Evolutionary conservation across 1,140 invertebrate species (phyloP).

Genomic region (Plectrocnemia conspersa): DNA sequence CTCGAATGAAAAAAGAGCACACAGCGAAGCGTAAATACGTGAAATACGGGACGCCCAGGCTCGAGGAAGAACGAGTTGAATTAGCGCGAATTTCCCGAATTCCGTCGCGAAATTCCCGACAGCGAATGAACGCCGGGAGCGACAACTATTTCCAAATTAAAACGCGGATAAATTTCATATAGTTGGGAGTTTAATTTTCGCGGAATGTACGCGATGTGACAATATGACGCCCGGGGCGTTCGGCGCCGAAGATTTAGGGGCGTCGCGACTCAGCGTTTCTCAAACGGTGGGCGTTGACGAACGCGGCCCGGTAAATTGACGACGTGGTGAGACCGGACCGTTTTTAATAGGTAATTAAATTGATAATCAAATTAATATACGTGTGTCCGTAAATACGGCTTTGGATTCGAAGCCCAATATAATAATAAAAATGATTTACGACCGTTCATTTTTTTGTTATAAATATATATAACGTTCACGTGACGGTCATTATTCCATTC

Average conservation of each 20-base stretch:
- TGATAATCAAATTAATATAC: background rate
- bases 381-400: conserved; percentile 1
- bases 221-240: conserved; percentile 2
- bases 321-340: too few relatives aligned
- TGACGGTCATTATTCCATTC: background rate
- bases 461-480: too few relatives aligned
- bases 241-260: conserved; percentile 1
- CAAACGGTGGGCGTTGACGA: conserved; percentile 1
- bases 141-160: conserved; percentile 19
- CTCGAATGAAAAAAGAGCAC: too few relatives aligned
- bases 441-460: conserved; percentile 10
- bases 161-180: conserved; percentile 10
- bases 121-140: conserved; percentile 14
- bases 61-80: too few relatives aligned
- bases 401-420: conserved; percentile 19
- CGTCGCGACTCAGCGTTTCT: conserved; percentile 1
- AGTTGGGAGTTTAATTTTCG: conserved; percentile 2
- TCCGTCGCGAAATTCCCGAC: conserved; percentile 15
- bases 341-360: too few relatives aligned
- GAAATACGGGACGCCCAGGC: too few relatives aligned
- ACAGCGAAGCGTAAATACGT: too few relatives aligned
- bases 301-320: too few relatives aligned
- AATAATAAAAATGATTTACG: conserved; percentile 22
- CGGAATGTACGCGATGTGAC: too few relatives aligned
- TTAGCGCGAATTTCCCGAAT: too few relatives aligned